A percentile compares a stretch with the other conserved stretches of the same genome.
Conservation (phyloP, 2,888 invertebrate species). For the Leucoma salicis region DNA sequence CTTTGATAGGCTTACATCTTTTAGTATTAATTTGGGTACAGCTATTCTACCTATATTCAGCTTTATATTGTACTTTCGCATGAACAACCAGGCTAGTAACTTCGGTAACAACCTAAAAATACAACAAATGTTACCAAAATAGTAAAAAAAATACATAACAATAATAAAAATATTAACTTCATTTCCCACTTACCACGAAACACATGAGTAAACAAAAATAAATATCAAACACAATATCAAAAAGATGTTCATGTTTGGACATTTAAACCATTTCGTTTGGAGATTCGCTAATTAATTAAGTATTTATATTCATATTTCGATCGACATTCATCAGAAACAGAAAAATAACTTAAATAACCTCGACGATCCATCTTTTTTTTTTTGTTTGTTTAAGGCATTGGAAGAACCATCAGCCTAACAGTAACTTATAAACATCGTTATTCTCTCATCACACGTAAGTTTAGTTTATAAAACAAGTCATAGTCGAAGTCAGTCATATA, state of each 20-base stretch:
- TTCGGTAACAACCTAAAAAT: slow-evolving; percentile 88
- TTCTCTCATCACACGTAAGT: no score
- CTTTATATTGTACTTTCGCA: slow-evolving; percentile 89
- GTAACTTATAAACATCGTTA: no score
- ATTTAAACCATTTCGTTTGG: slow-evolving; percentile 40
- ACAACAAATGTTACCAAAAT: slow-evolving; percentile 38
- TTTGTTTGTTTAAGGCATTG: no score
- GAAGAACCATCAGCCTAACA: no score
- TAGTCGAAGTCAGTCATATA: no score
- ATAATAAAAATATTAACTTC: slow-evolving; percentile 49
- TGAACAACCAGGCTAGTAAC: slow-evolving; percentile 89
- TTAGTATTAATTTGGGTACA: slow-evolving; percentile 89
- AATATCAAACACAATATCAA: slow-evolving; percentile 61
- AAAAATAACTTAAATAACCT: no score
- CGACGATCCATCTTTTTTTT: no score
- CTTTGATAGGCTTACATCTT: slow-evolving; percentile 90
- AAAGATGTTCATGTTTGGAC: slow-evolving; percentile 60
- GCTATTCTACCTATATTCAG: slow-evolving; percentile 91
- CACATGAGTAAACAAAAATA: slow-evolving; percentile 80
- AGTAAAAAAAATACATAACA: slow-evolving; percentile 51
- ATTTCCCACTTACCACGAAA: slow-evolving; percentile 79
- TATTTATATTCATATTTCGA: slow-evolving; percentile 25
- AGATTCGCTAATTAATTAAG: slow-evolving; percentile 25
- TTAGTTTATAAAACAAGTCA: no score
- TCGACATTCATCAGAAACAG: slow-evolving; percentile 17